phyloP scores from a whole-genome alignment of 2,797 vertebrate species.

The Bradypodion pumilum region DNA sequence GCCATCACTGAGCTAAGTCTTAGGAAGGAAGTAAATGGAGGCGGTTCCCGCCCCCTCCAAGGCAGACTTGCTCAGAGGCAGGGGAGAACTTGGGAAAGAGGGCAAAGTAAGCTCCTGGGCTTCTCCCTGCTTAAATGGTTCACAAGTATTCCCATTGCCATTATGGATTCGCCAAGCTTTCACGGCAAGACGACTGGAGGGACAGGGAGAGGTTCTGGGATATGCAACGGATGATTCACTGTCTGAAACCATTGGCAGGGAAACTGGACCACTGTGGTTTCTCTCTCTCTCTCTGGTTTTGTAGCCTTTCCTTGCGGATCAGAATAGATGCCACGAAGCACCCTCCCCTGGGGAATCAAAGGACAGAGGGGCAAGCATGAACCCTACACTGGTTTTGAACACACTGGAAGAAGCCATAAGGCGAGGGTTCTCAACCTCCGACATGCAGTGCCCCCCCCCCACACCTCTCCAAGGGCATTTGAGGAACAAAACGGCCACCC shows the following conservation, averaged over 20 bases:
- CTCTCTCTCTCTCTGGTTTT: not conserved
- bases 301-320: not conserved
- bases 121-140: not conserved
- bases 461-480: too few species aligned
- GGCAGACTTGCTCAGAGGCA: slow-evolving; percentile 31
- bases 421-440: too few species aligned
- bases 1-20: too few species aligned
- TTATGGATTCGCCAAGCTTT: not conserved
- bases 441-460: not conserved
- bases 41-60: not conserved
- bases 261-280: not conserved
- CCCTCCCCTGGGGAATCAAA: slow-evolving; percentile 25
- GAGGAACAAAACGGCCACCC: too few species aligned
- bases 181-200: not conserved
- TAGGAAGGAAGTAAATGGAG: not conserved
- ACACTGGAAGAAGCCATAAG: slow-evolving; percentile 54
- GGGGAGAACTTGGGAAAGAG: slow-evolving; percentile 28
- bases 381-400: slow-evolving; percentile 48
- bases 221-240: slow-evolving; percentile 13
- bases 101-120: not conserved
- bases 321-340: slow-evolving; percentile 18
- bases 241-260: slow-evolving; percentile 34
- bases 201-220: not conserved
- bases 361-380: slow-evolving; percentile 52
- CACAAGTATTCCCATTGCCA: not conserved